Evolutionary conservation across 1,140 invertebrate species (phyloP).

Genomic region (Catajapyx aquilonaris): DNA sequence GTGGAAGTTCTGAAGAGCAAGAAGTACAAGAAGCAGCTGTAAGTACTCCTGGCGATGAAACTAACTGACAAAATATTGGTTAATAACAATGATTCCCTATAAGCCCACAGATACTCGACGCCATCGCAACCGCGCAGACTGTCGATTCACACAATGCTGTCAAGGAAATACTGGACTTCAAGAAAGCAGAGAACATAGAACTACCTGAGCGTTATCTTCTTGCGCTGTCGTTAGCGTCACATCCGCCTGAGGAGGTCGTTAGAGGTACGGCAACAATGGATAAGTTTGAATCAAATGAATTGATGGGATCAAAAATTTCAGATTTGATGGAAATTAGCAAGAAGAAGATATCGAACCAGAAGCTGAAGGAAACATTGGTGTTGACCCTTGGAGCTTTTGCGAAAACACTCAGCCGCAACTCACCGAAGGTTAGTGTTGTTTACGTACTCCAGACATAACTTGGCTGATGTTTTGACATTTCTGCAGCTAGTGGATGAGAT

Average conservation of each 20-base stretch:
- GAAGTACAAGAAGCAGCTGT: conserved; percentile 25
- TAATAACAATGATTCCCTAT: no score
- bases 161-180: conserved; percentile 35
- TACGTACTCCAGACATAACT: no score
- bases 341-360: conserved; percentile 22
- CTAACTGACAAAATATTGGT: no score
- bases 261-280: conserved; percentile 21
- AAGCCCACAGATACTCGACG: conserved; percentile 40
- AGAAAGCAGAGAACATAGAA: conserved; percentile 29
- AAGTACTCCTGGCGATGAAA: no score
- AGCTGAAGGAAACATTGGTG: conserved; percentile 37
- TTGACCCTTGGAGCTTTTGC: conserved; percentile 39
- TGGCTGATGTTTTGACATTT: no score
- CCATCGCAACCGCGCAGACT: conserved; percentile 45
- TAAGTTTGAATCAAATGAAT: conserved; percentile 5
- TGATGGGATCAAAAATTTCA: conserved; percentile 7
- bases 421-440: no score
- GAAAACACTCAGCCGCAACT: no score
- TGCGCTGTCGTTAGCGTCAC: conserved; percentile 37
- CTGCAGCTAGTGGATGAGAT: conserved; percentile 23
- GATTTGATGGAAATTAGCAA: conserved; percentile 17
- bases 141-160: conserved; percentile 38
- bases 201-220: conserved; percentile 49
- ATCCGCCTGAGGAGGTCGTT: conserved; percentile 33
- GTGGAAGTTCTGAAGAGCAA: conserved; percentile 31